Percentiles rank a stretch among this genome's conserved stretches.
These are phyloP conservation scores for Drosophila mercatorum DNA, from an alignment of 2,888 invertebrate species.

Conservation along the genomic window DNA sequence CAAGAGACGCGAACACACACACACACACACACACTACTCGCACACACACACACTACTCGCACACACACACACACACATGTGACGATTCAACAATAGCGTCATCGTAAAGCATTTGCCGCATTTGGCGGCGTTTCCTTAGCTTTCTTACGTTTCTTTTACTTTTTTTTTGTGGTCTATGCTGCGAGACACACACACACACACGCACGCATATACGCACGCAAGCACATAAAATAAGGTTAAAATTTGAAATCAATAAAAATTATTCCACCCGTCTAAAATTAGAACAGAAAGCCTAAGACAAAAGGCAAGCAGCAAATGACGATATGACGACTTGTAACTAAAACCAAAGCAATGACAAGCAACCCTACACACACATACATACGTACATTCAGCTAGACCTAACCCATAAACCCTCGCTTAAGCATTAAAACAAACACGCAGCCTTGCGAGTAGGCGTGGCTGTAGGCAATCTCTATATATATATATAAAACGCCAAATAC, in stretches of 20 bases:
- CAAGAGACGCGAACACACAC: conserved; percentile 11
- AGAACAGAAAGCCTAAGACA: conserved; percentile 69
- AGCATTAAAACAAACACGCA: conserved; percentile 39
- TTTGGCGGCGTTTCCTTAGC: conserved; percentile 67
- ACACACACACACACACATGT: conserved; percentile 19
- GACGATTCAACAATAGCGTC: conserved; percentile 74
- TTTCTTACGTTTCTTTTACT: conserved; percentile 3
- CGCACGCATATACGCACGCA: conserved; percentile 18
- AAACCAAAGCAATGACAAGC: conserved; percentile 39
- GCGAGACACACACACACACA: conserved; percentile 22
- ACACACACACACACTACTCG: conserved; percentile 10
- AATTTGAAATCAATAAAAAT: conserved; percentile 83
- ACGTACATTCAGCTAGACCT: not conserved
- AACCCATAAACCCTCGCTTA: not conserved
- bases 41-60: conserved; percentile 12
- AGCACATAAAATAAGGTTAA: conserved; percentile 76
- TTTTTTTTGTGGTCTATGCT: conserved; percentile 35
- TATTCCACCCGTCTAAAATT: conserved; percentile 84
- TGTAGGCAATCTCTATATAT: conserved; percentile 17
- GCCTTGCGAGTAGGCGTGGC: conserved; percentile 16
- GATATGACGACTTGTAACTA: conserved; percentile 20
- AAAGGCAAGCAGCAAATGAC: conserved; percentile 26
- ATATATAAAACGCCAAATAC: conserved; percentile 13
- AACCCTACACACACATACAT: not conserved
- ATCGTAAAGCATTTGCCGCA: conserved; percentile 77